Base-by-base conservation (phyloP, 2,888 invertebrate genomes). In the Scrobipalpa costella region DNA sequence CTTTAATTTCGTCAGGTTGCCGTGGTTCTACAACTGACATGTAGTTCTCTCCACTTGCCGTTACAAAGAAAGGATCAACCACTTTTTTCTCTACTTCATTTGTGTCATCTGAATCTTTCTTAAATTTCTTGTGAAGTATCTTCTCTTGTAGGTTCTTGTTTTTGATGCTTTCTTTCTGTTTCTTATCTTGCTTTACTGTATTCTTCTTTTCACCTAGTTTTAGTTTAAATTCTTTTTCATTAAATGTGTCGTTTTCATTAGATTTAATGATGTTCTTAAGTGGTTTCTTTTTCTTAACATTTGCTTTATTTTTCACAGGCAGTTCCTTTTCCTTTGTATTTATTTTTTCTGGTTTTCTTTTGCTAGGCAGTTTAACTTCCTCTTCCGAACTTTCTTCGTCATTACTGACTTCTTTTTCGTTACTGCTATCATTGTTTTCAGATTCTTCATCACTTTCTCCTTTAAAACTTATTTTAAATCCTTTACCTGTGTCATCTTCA, bases 41-140 rank as follows among this genome's bases (percentile, higher is more conserved):
- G 63, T 92, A 92, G 67, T 84, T 90, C 61, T 83, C 89, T 15
- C 92, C 92, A 1, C 84, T 81, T 17, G 86, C 75, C 13, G 90
- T 92, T 34, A 86, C 84, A 68, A 92, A 92, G 73, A 92, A 92
- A 38, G 91, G 86, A 77, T 92, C 92, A 6, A 86, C 87, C 44
- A 86, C 77, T 77, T 88, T 90, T 21, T 71, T 78, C 8, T 76
- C 78, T 62, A 68, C 64, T 7, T 66, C 47, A 21, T 73, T 70
- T 57, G 40, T 27, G 27, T 80, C 78, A 61, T 75, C 72, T 9
- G 44, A 57, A 50, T 78, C 80, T 69, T 84, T 88, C 59, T 85
- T 86, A 44, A 86, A 83, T 66, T 85, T 86, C 17, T 84, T 78
- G 59, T 79, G 77, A 7, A 79, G 68, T 44, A 89, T 73, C 66